Evolutionary conservation across 2,888 invertebrate genomes (phyloP).

Genomic region (Conomelus anceps): DNA sequence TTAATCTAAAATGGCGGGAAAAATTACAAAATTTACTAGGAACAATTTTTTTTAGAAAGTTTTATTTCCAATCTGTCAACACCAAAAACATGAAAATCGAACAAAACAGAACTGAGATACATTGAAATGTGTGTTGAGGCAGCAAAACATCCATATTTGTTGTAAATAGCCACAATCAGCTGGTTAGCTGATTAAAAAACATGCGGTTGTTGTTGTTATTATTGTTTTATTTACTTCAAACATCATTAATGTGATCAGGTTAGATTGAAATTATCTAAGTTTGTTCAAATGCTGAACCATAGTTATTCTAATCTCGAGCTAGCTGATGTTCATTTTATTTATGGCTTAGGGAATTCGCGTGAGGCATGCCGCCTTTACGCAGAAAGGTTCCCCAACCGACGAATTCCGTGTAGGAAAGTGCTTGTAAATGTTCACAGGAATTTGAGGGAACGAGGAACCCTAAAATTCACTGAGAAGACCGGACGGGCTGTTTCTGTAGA

Average conservation of each 20-base stretch:
- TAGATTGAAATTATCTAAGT: neutral
- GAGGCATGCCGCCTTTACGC: constrained; percentile 15
- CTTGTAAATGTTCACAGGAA: constrained; percentile 16
- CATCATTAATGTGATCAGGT: neutral
- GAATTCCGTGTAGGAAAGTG: constrained; percentile 8
- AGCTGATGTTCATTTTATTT: constrained; percentile 17
- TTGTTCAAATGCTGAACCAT: neutral
- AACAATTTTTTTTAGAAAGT: constrained; percentile 1
- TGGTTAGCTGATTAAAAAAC: no score
- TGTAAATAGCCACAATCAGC: neutral
- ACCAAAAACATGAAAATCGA: neutral
- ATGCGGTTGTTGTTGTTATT: no score
- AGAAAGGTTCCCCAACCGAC: constrained; percentile 12
- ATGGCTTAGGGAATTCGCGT: constrained; percentile 10
- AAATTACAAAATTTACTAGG: no score
- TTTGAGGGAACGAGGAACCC: constrained; percentile 16
- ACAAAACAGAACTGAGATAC: no score
- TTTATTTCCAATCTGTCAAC: neutral
- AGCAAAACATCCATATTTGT: neutral
- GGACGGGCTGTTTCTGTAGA: constrained; percentile 8
- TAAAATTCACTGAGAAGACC: constrained; percentile 7
- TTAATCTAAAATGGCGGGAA: neutral
- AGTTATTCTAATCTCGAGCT: constrained; percentile 8
- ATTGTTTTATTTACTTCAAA: neutral
- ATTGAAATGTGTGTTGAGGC: neutral